Conservation (phyloP, 2,797 vertebrate species). For the Enteromius afrohamiltoni region DNA sequence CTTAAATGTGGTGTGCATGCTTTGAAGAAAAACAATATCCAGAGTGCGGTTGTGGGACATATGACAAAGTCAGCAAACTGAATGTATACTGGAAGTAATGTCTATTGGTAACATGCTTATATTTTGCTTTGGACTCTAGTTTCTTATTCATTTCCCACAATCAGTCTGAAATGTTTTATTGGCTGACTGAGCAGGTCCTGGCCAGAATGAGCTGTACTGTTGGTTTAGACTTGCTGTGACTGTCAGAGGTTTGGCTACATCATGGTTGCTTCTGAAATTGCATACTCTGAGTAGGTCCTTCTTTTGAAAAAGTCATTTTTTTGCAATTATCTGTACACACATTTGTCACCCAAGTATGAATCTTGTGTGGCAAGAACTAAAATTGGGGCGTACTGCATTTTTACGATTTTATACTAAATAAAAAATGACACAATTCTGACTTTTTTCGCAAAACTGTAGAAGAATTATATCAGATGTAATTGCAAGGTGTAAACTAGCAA, state of each 20-base stretch:
- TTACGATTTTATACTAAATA: neutral
- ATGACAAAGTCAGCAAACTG: slow-evolving; percentile 1
- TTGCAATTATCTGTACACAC: neutral
- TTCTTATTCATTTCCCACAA: neutral
- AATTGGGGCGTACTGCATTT: neutral
- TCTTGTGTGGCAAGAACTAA: neutral
- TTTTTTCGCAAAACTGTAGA: neutral
- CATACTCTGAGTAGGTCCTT: neutral
- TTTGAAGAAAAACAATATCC: neutral
- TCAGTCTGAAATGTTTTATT: neutral
- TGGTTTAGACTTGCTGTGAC: neutral
- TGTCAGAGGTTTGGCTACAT: neutral
- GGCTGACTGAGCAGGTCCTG: neutral
- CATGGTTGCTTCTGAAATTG: neutral
- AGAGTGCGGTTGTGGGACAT: neutral
- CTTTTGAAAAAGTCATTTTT: neutral
- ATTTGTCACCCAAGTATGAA: neutral
- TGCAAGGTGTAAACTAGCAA: neutral
- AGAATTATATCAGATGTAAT: neutral
- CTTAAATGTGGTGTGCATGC: neutral
- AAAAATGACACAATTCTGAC: neutral
- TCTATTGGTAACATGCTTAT: neutral
- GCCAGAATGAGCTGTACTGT: neutral
- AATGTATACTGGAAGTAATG: slow-evolving; percentile 6
- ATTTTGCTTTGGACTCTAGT: neutral